These are phyloP conservation scores for Tetragonula carbonaria DNA, from an alignment of 2,888 invertebrate species.

Conservation along the genomic window DNA sequence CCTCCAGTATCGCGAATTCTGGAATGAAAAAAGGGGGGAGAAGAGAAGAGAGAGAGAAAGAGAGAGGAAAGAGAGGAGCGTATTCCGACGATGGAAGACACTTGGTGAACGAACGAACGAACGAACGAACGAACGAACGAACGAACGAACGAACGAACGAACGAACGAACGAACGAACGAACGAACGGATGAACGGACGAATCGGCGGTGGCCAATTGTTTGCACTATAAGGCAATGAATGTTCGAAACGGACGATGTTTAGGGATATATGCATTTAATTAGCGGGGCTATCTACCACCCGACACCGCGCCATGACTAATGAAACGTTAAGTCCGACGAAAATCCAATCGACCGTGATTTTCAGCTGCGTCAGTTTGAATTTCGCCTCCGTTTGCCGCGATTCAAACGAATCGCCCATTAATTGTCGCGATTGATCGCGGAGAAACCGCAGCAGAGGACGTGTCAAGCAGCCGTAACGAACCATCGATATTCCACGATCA, in stretches of 20 bases:
- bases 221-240: background rate
- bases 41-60: background rate
- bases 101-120: slow-evolving; percentile 1
- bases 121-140: background rate
- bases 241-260: slow-evolving; percentile 29
- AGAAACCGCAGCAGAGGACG: slow-evolving; percentile 50
- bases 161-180: background rate
- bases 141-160: background rate
- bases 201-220: slow-evolving; percentile 9
- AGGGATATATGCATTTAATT: slow-evolving; percentile 60
- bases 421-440: slow-evolving; percentile 67
- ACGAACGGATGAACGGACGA: background rate
- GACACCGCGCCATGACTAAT: slow-evolving; percentile 58
- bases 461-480: slow-evolving; percentile 54
- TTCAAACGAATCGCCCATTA: slow-evolving; percentile 66
- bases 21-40: slow-evolving; percentile 1
- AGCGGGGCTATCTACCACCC: slow-evolving; percentile 55
- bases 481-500: slow-evolving; percentile 52
- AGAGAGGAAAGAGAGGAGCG: background rate
- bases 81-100: background rate
- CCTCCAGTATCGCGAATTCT: background rate
- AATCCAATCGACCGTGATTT: slow-evolving; percentile 62
- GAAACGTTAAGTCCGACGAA: slow-evolving; percentile 66
- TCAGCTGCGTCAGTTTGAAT: slow-evolving; percentile 57
- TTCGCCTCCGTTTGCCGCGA: slow-evolving; percentile 45